phyloP scores from a whole-genome alignment of 92 coral and sea anemone species.

The Epizoanthus rinbou region DNA sequence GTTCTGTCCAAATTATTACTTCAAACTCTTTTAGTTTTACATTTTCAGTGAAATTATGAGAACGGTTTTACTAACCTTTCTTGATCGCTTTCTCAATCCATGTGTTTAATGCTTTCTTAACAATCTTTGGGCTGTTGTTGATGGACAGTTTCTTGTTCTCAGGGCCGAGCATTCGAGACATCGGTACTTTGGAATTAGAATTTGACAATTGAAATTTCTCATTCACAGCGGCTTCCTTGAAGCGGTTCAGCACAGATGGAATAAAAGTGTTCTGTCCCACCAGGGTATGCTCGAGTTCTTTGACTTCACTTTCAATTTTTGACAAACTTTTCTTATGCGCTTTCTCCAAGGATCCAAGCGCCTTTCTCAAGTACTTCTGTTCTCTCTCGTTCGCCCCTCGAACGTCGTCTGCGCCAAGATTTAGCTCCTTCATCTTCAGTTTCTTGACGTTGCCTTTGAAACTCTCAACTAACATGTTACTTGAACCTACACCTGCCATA shows the following conservation, averaged over 20 bases:
- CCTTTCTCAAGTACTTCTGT: conserved; percentile 2
- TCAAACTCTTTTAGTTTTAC: no score
- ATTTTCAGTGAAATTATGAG: not conserved
- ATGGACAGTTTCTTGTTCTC: not conserved
- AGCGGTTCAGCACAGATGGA: not conserved
- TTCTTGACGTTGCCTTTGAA: conserved; percentile 7
- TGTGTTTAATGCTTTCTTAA: not conserved
- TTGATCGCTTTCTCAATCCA: conserved; percentile 16
- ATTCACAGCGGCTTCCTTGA: not conserved
- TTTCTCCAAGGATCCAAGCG: conserved; percentile 10
- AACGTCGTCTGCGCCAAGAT: not conserved
- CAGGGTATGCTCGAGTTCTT: not conserved
- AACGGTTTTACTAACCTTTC: conserved; percentile 4
- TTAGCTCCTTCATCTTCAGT: not conserved
- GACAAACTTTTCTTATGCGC: not conserved
- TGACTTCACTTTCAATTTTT: not conserved
- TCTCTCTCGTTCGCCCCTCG: conserved; percentile 11
- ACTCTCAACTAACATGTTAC: not conserved
- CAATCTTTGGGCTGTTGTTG: not conserved
- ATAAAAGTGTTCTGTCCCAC: not conserved
- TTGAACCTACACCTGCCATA: not conserved
- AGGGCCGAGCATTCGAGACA: not conserved
- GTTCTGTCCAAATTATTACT: no score
- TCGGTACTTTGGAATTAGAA: not conserved
- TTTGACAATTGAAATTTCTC: not conserved